Percentiles rank a stretch among this genome's conserved stretches.
Conservation (phyloP, 30 jellyfish, hydroid and myxozoan species). For the Nemopilema nomurai region DNA sequence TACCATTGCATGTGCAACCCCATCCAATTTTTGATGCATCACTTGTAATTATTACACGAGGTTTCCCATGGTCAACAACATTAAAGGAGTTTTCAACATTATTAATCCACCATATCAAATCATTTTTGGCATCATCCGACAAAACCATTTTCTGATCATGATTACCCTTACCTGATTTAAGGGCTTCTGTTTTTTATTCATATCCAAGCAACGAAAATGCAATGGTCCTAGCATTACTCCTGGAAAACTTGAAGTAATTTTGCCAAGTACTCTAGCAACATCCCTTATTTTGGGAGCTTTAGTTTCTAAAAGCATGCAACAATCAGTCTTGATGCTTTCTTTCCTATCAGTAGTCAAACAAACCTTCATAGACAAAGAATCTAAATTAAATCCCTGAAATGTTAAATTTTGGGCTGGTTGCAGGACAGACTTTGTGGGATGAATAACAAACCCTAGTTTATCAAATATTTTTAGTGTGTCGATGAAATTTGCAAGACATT, state of each 20-base stretch:
- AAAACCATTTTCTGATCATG: conserved; percentile 16
- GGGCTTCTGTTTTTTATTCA: conserved; percentile 44
- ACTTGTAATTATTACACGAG: conserved; percentile 23
- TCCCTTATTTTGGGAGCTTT: conserved; percentile 10
- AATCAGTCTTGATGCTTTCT: neutral
- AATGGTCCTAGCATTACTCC: conserved; percentile 53
- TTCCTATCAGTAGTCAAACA: conserved; percentile 30
- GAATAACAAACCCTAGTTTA: conserved; percentile 45
- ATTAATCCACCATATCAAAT: conserved; percentile 46
- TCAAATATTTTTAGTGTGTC: conserved; percentile 20
- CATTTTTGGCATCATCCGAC: conserved; percentile 1
- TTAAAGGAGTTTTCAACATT: neutral
- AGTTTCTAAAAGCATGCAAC: neutral
- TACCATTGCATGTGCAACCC: conserved; percentile 48
- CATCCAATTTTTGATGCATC: conserved; percentile 72
- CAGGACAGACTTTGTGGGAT: conserved; percentile 33
- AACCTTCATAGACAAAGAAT: conserved; percentile 27
- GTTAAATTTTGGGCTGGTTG: conserved; percentile 40
- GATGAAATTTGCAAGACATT: conserved; percentile 4
- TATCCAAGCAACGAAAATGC: conserved; percentile 37
- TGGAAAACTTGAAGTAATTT: conserved; percentile 47
- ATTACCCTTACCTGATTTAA: conserved; percentile 15
- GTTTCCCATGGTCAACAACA: conserved; percentile 13
- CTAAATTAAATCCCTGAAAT: conserved; percentile 35
- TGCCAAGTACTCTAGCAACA: conserved; percentile 37